These are phyloP conservation scores for Nycticorax nycticorax DNA, from an alignment of 2,113 vertebrate genomes.

Conservation along the genomic window DNA sequence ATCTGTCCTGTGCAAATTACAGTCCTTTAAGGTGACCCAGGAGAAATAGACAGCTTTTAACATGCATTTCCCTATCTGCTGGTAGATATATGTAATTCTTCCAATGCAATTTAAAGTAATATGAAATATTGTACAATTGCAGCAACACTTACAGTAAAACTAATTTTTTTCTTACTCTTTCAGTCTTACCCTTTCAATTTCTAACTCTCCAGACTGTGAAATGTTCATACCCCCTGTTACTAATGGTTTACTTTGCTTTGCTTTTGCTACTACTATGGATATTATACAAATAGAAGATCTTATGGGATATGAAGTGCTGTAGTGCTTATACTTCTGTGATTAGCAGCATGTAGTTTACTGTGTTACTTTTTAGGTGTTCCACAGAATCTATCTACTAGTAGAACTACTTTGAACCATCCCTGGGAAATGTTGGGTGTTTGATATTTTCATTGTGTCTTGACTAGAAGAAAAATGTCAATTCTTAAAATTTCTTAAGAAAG, in stretches of 20 bases:
- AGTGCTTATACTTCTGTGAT: background rate
- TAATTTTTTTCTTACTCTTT: background rate
- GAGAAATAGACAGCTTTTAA: background rate
- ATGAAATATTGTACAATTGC: background rate
- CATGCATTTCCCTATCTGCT: background rate
- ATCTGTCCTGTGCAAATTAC: background rate
- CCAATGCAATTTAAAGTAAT: background rate
- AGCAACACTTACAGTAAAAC: background rate
- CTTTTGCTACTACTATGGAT: background rate
- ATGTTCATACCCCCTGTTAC: background rate
- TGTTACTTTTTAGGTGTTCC: background rate
- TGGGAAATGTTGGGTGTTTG: background rate
- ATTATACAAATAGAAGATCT: background rate
- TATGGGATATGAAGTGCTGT: background rate
- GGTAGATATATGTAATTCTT: background rate
- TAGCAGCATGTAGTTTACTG: background rate
- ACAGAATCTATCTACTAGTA: background rate
- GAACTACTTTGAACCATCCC: background rate
- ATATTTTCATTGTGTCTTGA: background rate
- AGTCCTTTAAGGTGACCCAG: background rate
- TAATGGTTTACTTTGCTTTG: background rate
- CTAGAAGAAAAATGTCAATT: background rate
- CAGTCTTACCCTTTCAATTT: background rate
- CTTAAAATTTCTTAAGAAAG: background rate
- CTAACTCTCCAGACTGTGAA: background rate